These are phyloP conservation scores for Isoperla grammatica DNA, from an alignment of 2,888 invertebrate species.

Conservation along the genomic window DNA sequence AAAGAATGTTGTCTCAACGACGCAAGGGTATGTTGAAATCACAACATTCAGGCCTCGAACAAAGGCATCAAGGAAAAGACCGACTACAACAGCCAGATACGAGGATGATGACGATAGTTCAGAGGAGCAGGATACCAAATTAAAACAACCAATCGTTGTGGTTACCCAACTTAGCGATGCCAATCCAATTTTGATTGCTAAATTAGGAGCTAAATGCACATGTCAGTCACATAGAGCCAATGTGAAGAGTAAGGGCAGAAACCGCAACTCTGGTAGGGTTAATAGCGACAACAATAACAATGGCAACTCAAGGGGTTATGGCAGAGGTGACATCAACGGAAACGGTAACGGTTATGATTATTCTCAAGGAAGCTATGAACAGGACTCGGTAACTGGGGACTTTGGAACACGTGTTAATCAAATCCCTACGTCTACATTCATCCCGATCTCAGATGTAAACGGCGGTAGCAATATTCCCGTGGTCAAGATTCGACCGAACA, in stretches of 20 bases:
- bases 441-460: background rate
- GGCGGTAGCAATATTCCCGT: background rate
- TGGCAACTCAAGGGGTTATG: too few relatives aligned
- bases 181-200: conserved; percentile 63
- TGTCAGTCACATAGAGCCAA: conserved; percentile 49
- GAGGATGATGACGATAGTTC: background rate
- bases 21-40: conserved; percentile 5
- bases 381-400: background rate
- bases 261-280: conserved; percentile 19
- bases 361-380: conserved; percentile 34
- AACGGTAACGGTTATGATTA: conserved; percentile 32
- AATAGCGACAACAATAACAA: background rate
- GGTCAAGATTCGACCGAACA: background rate
- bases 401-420: background rate
- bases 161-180: conserved; percentile 57
- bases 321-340: conserved; percentile 21
- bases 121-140: conserved; percentile 25
- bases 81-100: conserved; percentile 11
- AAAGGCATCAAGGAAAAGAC: conserved; percentile 15
- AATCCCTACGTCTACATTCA: background rate
- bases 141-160: conserved; percentile 35
- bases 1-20: background rate
- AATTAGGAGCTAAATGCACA: conserved; percentile 67
- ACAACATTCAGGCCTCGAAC: conserved; percentile 14
- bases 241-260: conserved; percentile 45